A percentile compares a stretch with the other conserved stretches of the same genome.
These are phyloP conservation scores for Ochropacha duplaris DNA, from an alignment of 2,888 invertebrate genomes.

Conservation along the genomic window DNA sequence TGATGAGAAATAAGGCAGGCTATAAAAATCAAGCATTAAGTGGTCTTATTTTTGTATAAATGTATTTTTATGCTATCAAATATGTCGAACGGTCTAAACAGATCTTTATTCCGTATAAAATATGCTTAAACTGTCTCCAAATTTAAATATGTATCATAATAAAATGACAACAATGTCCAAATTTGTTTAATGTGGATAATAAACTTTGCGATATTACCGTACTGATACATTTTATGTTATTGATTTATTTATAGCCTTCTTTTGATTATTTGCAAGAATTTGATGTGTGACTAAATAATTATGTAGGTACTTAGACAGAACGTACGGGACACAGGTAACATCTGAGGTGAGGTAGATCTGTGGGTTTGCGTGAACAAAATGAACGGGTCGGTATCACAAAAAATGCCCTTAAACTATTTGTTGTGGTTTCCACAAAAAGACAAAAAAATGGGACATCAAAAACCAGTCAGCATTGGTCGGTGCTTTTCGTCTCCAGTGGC, in stretches of 20 bases:
- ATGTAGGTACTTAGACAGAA: not conserved
- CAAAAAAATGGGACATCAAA: conserved; percentile 71
- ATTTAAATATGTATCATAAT: conserved; percentile 43
- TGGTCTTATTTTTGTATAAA: conserved; percentile 50
- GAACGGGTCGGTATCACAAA: conserved; percentile 64
- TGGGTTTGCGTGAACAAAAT: conserved; percentile 69
- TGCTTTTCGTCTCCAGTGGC: conserved; percentile 74
- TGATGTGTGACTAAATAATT: not conserved
- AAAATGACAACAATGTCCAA: conserved; percentile 39
- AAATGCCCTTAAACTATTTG: conserved; percentile 78
- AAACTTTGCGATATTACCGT: conserved; percentile 32
- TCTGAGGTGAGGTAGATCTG: conserved; percentile 31
- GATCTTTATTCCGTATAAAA: conserved; percentile 38
- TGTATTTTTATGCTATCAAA: conserved; percentile 42
- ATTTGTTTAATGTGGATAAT: conserved; percentile 35
- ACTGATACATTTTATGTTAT: not conserved
- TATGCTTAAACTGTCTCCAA: conserved; percentile 30
- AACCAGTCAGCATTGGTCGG: conserved; percentile 81
- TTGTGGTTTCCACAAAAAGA: conserved; percentile 77
- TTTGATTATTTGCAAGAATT: not conserved
- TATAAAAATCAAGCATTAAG: conserved; percentile 50
- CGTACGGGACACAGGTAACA: conserved; percentile 11
- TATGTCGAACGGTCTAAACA: conserved; percentile 42
- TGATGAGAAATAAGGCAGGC: conserved; percentile 47
- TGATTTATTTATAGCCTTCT: not conserved